These are phyloP conservation scores for Mastomys natalensis DNA, from an alignment of 2,113 vertebrate species.

Conservation along the genomic window DNA sequence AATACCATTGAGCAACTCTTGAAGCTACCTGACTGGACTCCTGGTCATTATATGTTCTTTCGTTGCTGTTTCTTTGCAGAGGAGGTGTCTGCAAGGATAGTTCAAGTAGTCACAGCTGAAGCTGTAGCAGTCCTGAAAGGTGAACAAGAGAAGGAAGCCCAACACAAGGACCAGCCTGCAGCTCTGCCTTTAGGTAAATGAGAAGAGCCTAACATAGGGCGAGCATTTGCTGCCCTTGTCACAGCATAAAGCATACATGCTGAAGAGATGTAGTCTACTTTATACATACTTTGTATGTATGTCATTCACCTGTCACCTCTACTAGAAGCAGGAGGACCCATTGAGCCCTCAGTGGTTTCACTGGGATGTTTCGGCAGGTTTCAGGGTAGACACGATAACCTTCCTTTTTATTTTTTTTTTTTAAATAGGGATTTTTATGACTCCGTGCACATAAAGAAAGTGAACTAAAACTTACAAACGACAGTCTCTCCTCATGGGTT, in stretches of 20 bases:
- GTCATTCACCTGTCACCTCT: not conserved
- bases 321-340: not conserved
- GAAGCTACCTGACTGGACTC: not conserved
- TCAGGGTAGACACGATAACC: not conserved
- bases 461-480: not conserved
- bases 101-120: slow-evolving; percentile 99
- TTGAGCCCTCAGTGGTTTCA: not conserved
- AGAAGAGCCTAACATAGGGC: not conserved
- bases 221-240: not conserved
- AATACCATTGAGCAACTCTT: not conserved
- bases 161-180: slow-evolving; percentile 90
- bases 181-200: slow-evolving; percentile 95
- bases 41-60: slow-evolving; percentile 71
- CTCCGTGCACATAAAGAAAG: not conserved
- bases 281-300: fast-evolving
- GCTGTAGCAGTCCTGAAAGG: slow-evolving; percentile 98
- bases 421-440: not conserved
- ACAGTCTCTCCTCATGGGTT: slow-evolving; percentile 7
- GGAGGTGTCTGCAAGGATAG: slow-evolving; percentile 98
- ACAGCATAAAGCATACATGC: not conserved
- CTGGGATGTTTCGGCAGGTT: not conserved
- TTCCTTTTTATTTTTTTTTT: slow-evolving; percentile 48
- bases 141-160: slow-evolving; percentile 94
- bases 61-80: slow-evolving; percentile 89
- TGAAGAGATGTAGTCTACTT: not conserved